These are phyloP conservation scores for Morpho deidamia DNA, from an alignment of 2,888 invertebrate genomes.

Conservation along the genomic window DNA sequence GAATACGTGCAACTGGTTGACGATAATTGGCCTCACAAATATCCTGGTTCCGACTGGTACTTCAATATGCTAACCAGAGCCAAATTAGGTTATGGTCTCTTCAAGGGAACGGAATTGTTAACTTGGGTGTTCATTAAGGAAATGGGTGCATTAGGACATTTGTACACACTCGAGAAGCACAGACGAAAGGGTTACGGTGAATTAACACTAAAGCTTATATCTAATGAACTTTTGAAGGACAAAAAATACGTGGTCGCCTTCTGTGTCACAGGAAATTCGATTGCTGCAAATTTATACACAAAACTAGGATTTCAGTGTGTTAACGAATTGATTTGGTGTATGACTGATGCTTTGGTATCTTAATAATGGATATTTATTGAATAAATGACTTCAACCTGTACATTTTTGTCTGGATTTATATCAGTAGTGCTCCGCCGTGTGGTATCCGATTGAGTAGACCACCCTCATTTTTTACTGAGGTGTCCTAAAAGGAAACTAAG, in stretches of 20 bases:
- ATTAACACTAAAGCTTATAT: conserved; percentile 39
- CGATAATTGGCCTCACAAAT: conserved; percentile 45
- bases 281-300: conserved; percentile 39
- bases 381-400: too few species aligned
- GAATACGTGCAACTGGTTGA: conserved; percentile 38
- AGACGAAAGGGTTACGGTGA: conserved; percentile 51
- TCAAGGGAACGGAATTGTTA: conserved; percentile 31
- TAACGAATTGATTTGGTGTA: neutral
- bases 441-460: too few species aligned
- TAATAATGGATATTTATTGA: too few species aligned
- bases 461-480: too few species aligned
- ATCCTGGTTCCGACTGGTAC: conserved; percentile 35
- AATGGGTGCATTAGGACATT: conserved; percentile 43
- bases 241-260: conserved; percentile 38
- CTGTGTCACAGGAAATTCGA: conserved; percentile 38
- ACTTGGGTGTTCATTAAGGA: conserved; percentile 49
- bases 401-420: too few species aligned
- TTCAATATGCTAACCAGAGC: conserved; percentile 41
- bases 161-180: conserved; percentile 44
- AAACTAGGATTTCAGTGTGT: conserved; percentile 37
- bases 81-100: conserved; percentile 45
- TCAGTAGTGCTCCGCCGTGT: too few species aligned
- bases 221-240: conserved; percentile 36
- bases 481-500: too few species aligned
- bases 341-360: too few species aligned